A percentile compares a stretch with the other conserved stretches of the same genome.
Conservation (phyloP, 2,888 invertebrate genomes). For the Aspidiotus destructor region DNA sequence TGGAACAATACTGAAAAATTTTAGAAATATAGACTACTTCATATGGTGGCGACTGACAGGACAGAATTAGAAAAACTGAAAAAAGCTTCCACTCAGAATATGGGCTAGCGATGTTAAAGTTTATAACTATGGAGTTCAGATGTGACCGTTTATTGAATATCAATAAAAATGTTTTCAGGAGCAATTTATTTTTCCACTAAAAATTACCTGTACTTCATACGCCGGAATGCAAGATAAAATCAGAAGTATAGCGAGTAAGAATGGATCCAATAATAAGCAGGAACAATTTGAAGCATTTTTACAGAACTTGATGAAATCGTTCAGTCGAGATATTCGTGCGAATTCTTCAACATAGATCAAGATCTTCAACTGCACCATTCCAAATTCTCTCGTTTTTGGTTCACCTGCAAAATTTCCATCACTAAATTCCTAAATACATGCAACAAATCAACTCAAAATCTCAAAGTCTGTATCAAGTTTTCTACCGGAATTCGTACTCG, state of each 20-base stretch:
- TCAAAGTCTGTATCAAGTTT: too few relatives aligned
- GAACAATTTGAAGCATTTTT: constrained; percentile 49
- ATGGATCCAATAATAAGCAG: constrained; percentile 53
- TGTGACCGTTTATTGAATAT: too few relatives aligned
- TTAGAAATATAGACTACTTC: too few relatives aligned
- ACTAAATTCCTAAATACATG: not conserved
- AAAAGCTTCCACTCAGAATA: too few relatives aligned
- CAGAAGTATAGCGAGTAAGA: constrained; percentile 52
- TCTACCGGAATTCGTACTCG: constrained; percentile 1
- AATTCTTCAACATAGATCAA: constrained; percentile 39
- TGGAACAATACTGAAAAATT: too few relatives aligned
- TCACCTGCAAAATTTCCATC: constrained; percentile 9
- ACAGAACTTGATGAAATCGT: constrained; percentile 38
- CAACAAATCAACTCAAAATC: too few relatives aligned
- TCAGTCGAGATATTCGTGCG: constrained; percentile 38
- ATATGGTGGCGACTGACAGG: too few relatives aligned
- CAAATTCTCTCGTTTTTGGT: constrained; percentile 32
- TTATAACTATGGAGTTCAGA: too few relatives aligned
- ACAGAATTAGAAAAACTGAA: too few relatives aligned
- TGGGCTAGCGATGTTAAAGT: too few relatives aligned
- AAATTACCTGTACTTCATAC: constrained; percentile 41
- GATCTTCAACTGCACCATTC: constrained; percentile 39
- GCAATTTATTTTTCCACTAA: not conserved
- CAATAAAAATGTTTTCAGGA: too few relatives aligned
- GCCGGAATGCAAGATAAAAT: constrained; percentile 45